A percentile compares a stretch with the other conserved stretches of the same genome.
Conservation (phyloP, 2,113 vertebrate genomes). For the Gorsachius goisagi region DNA sequence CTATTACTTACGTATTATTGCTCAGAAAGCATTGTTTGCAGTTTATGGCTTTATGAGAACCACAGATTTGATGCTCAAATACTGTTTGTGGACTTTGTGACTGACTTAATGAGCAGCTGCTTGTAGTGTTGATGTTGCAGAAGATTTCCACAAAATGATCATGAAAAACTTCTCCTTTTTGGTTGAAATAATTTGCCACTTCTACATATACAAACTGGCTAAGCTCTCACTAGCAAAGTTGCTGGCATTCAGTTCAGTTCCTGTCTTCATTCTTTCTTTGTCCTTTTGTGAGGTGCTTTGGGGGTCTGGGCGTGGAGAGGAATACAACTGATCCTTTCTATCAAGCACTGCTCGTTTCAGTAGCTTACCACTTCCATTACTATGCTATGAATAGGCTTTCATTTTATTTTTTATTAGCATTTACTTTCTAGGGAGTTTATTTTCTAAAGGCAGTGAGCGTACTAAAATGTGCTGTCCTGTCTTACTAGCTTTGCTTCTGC, state of each 20-base stretch:
- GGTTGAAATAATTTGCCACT: not conserved
- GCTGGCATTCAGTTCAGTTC: not conserved
- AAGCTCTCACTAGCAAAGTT: not conserved
- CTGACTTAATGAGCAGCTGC: not conserved
- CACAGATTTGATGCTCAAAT: not conserved
- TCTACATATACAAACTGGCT: not conserved
- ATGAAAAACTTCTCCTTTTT: not conserved
- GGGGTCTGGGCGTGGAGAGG: not conserved
- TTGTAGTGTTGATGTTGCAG: not conserved
- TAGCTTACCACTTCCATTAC: not conserved
- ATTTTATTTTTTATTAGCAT: not conserved
- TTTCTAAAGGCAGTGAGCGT: not conserved
- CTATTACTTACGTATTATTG: not conserved
- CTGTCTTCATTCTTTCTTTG: not conserved
- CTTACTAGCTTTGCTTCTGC: not conserved
- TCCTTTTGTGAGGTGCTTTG: not conserved
- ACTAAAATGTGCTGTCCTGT: not conserved
- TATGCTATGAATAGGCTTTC: not conserved
- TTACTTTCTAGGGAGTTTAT: not conserved
- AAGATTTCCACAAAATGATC: not conserved
- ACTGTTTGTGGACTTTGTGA: not conserved
- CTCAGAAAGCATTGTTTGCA: not conserved
- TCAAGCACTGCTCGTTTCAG: rapidly evolving
- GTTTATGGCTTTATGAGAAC: not conserved
- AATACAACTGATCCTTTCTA: not conserved